Base-by-base conservation (phyloP, 2,113 vertebrate genomes). In the Vulpes lagopus region DNA sequence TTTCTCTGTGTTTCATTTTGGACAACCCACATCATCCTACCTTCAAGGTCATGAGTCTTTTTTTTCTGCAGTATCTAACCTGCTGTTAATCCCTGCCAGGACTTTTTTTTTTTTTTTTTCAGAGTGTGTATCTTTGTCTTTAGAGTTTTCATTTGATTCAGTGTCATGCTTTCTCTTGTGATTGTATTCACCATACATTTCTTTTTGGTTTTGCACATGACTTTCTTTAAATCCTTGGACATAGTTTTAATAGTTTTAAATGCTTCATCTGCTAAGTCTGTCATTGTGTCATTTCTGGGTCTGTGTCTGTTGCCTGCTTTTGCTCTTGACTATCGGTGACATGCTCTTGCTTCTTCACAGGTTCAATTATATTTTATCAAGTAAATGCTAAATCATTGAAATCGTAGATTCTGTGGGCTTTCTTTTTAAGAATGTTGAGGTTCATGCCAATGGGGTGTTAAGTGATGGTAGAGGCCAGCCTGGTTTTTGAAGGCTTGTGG, bases 281-380 rank as follows among this genome's bases (percentile, higher is more conserved):
- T 25, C 9, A 0, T 55, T 43, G 0, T 1, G 32, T n/a, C 10
- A 2, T 55, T 87, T 43, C 82, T 43, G 55, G 43, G 9, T 86
- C 53, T 80, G 53, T n/a, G 79, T 80, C 60, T 71, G 32, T 15
- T 8, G 55, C 10, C 19, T 43, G 19, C 6, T 81, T 35, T 69
- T 87, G 25, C 64, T 62, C 25, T 35, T 20, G 2, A 15, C 85
- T 32, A 55, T 11, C 3, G 22, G 59, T 27, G 15, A 27, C 14
- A 1, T 0, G 43, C 5, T 51, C 10, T 16, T 30, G 67, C 30
- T 2, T 74, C 38, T n/a, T 55, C n/a, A 16, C 38, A 4, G 2
- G 27, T 20, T 43, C 53, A 0, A 43, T n/a, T 7, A 11, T 25
- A 59, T 38, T 32, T 22, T 16, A 2, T 2, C 38, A 7, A 19